A percentile compares a stretch with the other conserved stretches of the same genome.
phyloP scores from a whole-genome alignment of 2,797 vertebrate genomes.

The Eulemur mongoz region DNA sequence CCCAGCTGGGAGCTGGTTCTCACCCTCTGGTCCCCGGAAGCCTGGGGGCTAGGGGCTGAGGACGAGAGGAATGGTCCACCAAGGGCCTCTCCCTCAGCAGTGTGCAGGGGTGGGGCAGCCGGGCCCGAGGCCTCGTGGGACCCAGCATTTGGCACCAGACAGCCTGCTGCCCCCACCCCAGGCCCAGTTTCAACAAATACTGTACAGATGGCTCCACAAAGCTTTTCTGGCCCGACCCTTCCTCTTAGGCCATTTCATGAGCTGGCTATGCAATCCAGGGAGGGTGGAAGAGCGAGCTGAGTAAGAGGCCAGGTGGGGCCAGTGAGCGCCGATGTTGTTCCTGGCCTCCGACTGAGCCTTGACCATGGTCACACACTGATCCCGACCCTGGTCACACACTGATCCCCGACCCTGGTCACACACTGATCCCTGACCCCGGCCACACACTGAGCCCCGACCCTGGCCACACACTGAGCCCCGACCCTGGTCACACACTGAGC shows the following conservation, averaged over 20 bases:
- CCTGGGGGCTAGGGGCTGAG: background rate
- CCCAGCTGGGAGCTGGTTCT: conserved; percentile 51
- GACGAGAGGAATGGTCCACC: background rate
- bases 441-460: background rate
- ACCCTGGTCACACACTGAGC: background rate
- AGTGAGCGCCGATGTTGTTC: background rate
- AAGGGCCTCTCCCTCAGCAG: background rate
- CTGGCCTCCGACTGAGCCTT: background rate
- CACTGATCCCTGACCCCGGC: background rate
- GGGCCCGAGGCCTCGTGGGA: conserved; percentile 4
- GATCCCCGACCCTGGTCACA: background rate
- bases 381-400: background rate
- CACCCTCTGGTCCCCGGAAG: conserved; percentile 30
- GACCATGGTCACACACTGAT: background rate
- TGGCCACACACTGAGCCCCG: background rate
- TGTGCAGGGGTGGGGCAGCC: background rate
- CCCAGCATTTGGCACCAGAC: conserved; percentile 36
- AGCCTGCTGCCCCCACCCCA: conserved; percentile 39
- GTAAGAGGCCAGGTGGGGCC: background rate
- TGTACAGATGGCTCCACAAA: conserved; percentile 57
- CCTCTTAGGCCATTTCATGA: conserved; percentile 42
- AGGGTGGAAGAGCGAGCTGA: background rate
- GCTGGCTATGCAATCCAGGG: background rate
- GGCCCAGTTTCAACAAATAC: conserved; percentile 64
- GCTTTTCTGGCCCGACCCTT: conserved; percentile 41